These are phyloP conservation scores for Nyctibius grandis DNA, from an alignment of 2,797 vertebrate species.

Conservation along the genomic window DNA sequence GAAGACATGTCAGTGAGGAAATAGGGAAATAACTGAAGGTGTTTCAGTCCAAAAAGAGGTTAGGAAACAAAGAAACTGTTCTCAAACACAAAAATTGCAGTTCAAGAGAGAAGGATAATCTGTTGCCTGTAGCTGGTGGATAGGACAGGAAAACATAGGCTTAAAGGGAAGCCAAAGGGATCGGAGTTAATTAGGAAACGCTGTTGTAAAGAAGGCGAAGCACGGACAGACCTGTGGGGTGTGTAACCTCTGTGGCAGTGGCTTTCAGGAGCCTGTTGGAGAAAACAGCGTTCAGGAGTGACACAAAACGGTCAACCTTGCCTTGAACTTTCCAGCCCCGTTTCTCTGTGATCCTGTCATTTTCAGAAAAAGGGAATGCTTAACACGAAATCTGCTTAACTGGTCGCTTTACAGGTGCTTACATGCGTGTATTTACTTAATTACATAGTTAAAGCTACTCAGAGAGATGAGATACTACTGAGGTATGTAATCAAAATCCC, in stretches of 20 bases:
- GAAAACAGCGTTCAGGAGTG: neutral
- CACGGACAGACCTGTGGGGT: no score
- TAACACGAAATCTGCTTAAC: neutral
- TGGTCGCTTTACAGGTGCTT: neutral
- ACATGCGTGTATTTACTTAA: neutral
- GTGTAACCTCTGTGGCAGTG: neutral
- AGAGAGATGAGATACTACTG: neutral
- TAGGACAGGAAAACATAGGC: neutral
- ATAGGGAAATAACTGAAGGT: neutral
- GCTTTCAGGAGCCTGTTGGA: neutral
- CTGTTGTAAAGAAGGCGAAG: neutral
- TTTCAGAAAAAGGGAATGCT: neutral
- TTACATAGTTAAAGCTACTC: neutral
- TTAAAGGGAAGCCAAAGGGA: neutral
- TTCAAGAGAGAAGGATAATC: neutral
- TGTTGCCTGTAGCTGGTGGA: neutral
- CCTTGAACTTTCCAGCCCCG: neutral
- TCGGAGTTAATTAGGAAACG: neutral
- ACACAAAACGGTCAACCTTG: neutral
- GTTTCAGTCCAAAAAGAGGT: neutral
- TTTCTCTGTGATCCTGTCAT: neutral
- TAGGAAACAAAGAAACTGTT: neutral
- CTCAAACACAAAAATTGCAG: neutral
- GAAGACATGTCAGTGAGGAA: neutral
- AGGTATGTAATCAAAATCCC: accelerated